Evolutionary conservation across 1,140 invertebrate genomes (phyloP).

Genomic region (Drosophila saltans): DNA sequence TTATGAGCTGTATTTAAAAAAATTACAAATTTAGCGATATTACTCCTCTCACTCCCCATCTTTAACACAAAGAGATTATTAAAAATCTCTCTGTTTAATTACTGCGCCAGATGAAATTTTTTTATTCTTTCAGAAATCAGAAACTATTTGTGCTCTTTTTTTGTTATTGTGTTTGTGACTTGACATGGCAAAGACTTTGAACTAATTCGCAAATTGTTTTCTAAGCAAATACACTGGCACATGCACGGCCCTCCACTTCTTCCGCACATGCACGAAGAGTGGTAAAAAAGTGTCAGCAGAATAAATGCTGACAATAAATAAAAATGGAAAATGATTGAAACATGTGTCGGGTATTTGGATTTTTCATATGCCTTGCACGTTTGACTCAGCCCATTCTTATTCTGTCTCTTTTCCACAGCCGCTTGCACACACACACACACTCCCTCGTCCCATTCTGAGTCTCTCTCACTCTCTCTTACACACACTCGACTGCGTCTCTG

Average conservation of each 20-base stretch:
- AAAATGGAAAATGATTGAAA: constrained; percentile 81
- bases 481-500: constrained; percentile 47
- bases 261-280: neutral
- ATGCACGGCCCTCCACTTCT: neutral
- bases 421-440: constrained; percentile 12
- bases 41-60: constrained; percentile 20
- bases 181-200: constrained; percentile 48
- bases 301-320: constrained; percentile 80
- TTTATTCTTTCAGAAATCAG: constrained; percentile 16
- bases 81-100: constrained; percentile 63
- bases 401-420: neutral
- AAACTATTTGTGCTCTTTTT: neutral
- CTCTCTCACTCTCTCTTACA: constrained; percentile 1
- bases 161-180: constrained; percentile 22
- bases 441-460: too few relatives aligned
- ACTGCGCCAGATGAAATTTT: constrained; percentile 64
- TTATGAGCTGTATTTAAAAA: constrained; percentile 67
- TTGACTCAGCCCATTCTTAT: constrained; percentile 8
- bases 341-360: constrained; percentile 68
- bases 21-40: constrained; percentile 43
- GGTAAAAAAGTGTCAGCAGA: constrained; percentile 72
- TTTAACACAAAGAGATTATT: constrained; percentile 53
- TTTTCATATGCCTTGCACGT: constrained; percentile 74
- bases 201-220: constrained; percentile 80
- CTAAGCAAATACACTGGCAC: constrained; percentile 56